Base-by-base conservation (phyloP, 1,140 invertebrate species). In the Ceratina australensis region DNA sequence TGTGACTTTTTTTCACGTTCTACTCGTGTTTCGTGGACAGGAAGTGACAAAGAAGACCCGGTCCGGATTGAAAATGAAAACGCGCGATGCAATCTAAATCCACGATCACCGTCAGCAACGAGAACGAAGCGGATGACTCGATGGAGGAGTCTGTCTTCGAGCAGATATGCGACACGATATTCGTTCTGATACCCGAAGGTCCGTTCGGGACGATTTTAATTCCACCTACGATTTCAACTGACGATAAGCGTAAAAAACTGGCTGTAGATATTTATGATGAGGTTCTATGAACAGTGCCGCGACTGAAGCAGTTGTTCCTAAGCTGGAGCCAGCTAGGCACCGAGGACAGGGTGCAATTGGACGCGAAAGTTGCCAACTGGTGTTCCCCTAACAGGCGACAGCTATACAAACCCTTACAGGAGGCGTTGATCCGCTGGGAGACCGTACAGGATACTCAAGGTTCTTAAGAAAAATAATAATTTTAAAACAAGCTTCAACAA, bases 141-240 rank as follows among this genome's bases (percentile, higher is more conserved):
- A 63, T 76, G 57, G 78, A 76, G 22, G 78, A 80, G 59, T 65
- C 73, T n/a, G 54, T 69, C 42, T 80, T 76, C 59, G 78, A 80
- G 59, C 72, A 80, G 49, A 80, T 80, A 80, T 80, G 78, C 33
- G 78, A 80, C 52, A 69, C 73, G 7, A 80, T 80, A 76, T 80
- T 80, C 33, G 59, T 66, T 15, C 47, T 80, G 50, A 80, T 80
- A 42, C 78, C 78, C 2, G 64, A 80, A 76, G 78, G 78, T 80
- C 24, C 84, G 22, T 61, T 59, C 26, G 52, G 49, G 10, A 28
- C 20, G 65, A 33, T 54, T 15, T 52, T 15, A 7, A 54, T 52
- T n/a, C 26, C 12, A 67, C n/a, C 52, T 18, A 26, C 20, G 13
- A n/a, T n/a, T 16, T 28, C 18, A 22, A 4, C 52, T 16, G 28